Evolutionary conservation across 2,113 vertebrate genomes (phyloP), one percentile per base, ranked within the genome.

Genomic region (Etheostoma cragini): DNA sequence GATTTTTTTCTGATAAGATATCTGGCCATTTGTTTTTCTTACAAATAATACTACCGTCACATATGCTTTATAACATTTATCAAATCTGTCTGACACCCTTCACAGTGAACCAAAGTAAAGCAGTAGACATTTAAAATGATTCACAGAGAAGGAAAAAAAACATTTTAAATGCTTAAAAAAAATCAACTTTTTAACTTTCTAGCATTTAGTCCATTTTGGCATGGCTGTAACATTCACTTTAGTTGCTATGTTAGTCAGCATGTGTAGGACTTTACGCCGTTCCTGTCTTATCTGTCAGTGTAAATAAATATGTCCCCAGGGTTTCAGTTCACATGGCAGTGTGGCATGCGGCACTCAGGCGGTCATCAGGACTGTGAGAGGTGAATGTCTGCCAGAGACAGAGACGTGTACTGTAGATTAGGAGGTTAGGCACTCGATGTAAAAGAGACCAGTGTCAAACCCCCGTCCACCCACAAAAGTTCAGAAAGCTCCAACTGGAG

Each of bases 281-380:
- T 26, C 22, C 11, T 53, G 62, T 80, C 58, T 78, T 64, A 84
- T 78, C 67, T 24, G 26, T 67, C 33, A 13, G 70, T 63, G 54
- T 15, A 50, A 78, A 78, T 58, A 6, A 66, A 64, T 49, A 53
- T n/a, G 38, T 68, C 19, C 38, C 50, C 56, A 54, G 64, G 19
- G 65, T 35, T 66, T 62, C 1, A 33, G 13, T 22, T 70, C 38
- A 24, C 38, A 49, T 57, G 52, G 30, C 45, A 45, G 70, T 46
- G 42, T 52, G 17, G 26, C 53, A 52, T n/a, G 30, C 7, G 4
- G 49, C 52, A 19, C 57, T 70, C 63, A 49, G 58, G 76, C 56
- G 65, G 76, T 69, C 74, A 49, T 56, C 56, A 80, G 45, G 26
- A 15, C 52, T 52, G 22, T 38, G 57, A 64, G 61, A 52, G 61